These are phyloP conservation scores for Odontamblyopus lacepedii DNA, from an alignment of 2,797 vertebrate species.

Conservation along the genomic window DNA sequence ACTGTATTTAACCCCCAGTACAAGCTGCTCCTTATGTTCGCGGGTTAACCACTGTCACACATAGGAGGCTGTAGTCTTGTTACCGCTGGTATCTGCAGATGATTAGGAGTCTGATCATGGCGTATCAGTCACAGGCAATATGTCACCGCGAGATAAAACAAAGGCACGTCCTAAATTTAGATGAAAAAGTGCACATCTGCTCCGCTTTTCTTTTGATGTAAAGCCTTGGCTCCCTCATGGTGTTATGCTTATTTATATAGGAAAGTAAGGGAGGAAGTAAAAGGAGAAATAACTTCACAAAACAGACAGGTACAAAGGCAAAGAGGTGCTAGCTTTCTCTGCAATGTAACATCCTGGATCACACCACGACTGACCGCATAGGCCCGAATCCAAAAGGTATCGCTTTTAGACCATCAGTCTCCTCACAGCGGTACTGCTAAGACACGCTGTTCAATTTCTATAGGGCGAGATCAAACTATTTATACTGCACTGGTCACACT, in stretches of 20 bases:
- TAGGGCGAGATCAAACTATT: no score
- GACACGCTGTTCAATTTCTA: background rate
- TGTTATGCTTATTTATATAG: conserved; percentile 2
- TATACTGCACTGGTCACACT: background rate
- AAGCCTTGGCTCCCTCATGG: conserved; percentile 5
- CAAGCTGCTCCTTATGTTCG: background rate
- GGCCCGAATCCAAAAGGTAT: background rate
- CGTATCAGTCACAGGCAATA: conserved; percentile 1
- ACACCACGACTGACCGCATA: background rate
- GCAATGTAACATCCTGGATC: background rate
- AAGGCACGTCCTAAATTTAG: conserved; percentile 3
- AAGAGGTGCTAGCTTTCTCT: background rate
- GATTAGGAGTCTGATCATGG: conserved; percentile 4
- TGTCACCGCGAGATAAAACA: conserved; percentile 4
- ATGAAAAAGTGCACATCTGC: conserved; percentile 12
- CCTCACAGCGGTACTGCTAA: background rate
- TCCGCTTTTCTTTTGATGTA: conserved; percentile 4
- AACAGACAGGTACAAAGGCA: conserved; percentile 4
- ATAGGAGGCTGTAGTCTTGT: background rate
- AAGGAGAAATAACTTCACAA: background rate
- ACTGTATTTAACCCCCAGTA: background rate
- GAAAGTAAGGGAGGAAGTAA: background rate
- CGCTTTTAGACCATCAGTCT: background rate
- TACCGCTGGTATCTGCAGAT: background rate
- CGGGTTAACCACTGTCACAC: background rate